Conservation (phyloP, 2,797 vertebrate species). For the Phoebastria nigripes region DNA sequence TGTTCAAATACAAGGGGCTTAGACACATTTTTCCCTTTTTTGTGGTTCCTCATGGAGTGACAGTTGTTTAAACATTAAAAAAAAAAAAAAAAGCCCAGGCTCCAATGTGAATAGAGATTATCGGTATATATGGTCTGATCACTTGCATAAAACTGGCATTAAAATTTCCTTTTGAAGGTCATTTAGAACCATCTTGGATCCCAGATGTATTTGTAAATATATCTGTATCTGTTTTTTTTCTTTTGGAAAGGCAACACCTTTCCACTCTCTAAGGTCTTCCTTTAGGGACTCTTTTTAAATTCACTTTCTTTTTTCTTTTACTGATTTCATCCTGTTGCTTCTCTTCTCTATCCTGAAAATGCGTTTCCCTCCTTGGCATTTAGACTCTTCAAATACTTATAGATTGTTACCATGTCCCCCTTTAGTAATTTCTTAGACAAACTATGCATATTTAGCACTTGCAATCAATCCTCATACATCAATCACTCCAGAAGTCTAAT, state of each 20-base stretch:
- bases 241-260: neutral
- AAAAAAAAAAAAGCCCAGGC: accelerated
- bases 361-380: conserved; percentile 31
- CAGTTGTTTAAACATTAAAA: neutral
- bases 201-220: neutral
- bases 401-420: conserved; percentile 46
- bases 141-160: neutral
- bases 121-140: neutral
- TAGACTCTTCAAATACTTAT: conserved; percentile 60
- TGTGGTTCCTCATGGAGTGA: neutral
- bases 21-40: neutral
- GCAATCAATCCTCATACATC: conserved; percentile 60
- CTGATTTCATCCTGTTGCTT: neutral
- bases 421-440: conserved; percentile 62
- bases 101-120: neutral
- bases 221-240: neutral
- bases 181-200: neutral
- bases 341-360: conserved; percentile 36
- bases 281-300: neutral
- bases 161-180: neutral
- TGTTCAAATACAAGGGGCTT: neutral
- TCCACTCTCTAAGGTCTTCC: neutral
- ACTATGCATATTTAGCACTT: conserved; percentile 62
- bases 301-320: neutral
- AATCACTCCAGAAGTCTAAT: conserved; percentile 53